These are phyloP conservation scores for Alethe castanea DNA, from an alignment of 2,113 vertebrate genomes.

Conservation along the genomic window DNA sequence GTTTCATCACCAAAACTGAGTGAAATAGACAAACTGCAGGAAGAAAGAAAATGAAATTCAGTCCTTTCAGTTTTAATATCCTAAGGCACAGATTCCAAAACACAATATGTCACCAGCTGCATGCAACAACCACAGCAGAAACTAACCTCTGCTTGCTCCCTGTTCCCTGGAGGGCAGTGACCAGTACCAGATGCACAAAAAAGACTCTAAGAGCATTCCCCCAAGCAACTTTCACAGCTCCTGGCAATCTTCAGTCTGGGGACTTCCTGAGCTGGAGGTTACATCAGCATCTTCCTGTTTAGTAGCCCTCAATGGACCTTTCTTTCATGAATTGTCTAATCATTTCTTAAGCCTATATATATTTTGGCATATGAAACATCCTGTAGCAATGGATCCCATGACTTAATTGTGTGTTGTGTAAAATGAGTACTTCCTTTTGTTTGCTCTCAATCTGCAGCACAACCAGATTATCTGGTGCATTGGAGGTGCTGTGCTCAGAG, in stretches of 20 bases:
- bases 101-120: constrained; percentile 20
- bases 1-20: neutral
- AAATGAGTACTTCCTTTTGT: constrained; percentile 30
- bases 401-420: constrained; percentile 19
- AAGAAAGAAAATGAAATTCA: neutral
- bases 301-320: constrained; percentile 43
- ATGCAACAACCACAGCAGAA: neutral
- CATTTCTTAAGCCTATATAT: constrained; percentile 48
- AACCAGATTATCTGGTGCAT: neutral
- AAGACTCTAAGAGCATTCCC: neutral
- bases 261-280: constrained; percentile 55
- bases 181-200: constrained; percentile 36
- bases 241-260: constrained; percentile 31
- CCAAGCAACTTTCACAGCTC: neutral
- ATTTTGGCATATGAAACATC: constrained; percentile 49
- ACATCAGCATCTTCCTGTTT: constrained; percentile 67
- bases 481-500: neutral
- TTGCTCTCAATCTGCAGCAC: neutral
- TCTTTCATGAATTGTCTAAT: constrained; percentile 61
- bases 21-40: neutral
- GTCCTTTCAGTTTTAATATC: constrained; percentile 17
- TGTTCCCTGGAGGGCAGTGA: constrained; percentile 6
- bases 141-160: neutral
- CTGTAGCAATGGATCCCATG: constrained; percentile 54
- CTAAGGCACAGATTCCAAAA: constrained; percentile 12